Conservation (phyloP, 2,113 vertebrate species). For the Malurus melanocephalus region DNA sequence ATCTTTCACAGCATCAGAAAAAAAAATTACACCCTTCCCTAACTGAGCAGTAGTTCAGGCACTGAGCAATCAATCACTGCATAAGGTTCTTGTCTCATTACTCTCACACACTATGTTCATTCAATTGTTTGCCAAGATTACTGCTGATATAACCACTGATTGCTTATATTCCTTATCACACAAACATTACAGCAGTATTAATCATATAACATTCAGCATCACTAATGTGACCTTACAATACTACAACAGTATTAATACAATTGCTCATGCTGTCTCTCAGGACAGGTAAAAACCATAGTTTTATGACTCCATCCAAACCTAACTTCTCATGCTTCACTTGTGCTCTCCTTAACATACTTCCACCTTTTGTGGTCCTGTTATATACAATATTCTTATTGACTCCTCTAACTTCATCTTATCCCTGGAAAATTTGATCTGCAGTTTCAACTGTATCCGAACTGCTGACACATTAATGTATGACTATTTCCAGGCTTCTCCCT, state of each 20-base stretch:
- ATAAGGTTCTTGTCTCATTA: background rate
- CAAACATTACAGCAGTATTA: background rate
- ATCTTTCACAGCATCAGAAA: background rate
- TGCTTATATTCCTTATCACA: background rate
- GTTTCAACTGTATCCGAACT: background rate
- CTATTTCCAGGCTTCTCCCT: background rate
- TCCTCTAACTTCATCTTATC: background rate
- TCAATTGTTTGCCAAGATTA: slow-evolving; percentile 1
- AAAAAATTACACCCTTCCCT: background rate
- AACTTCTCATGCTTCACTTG: background rate
- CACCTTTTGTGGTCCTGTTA: background rate
- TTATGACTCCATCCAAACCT: background rate
- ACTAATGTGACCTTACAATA: background rate
- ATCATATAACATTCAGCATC: background rate
- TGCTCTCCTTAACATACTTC: background rate
- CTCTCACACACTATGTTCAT: background rate
- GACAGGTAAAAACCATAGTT: background rate
- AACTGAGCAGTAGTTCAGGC: background rate
- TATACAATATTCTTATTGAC: background rate
- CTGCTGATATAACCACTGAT: background rate
- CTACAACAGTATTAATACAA: background rate
- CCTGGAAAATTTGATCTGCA: background rate
- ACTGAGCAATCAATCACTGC: background rate
- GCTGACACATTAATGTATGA: background rate
- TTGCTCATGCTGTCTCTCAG: background rate